Conservation (phyloP, 2,797 vertebrate genomes). For the Alfaro cultratus region DNA sequence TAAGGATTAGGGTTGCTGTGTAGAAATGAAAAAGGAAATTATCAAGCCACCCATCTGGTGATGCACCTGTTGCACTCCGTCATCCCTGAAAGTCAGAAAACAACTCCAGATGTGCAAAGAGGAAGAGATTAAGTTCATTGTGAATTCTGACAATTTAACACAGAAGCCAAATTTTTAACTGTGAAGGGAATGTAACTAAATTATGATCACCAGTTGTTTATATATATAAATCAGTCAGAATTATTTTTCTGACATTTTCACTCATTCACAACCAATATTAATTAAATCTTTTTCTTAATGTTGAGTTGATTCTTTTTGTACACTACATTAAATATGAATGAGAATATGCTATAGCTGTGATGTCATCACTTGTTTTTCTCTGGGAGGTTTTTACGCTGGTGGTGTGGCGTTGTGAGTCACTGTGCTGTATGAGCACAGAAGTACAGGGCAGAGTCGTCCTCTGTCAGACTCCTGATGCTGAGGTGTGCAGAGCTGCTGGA, state of each 20-base stretch:
- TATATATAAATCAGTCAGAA: background rate
- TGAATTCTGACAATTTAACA: background rate
- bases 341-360: background rate
- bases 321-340: background rate
- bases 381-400: background rate
- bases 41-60: conserved; percentile 4
- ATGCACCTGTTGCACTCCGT: background rate
- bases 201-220: background rate
- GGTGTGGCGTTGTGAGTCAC: background rate
- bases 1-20: background rate
- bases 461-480: background rate
- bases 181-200: background rate
- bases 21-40: background rate
- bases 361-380: background rate
- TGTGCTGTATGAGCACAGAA: conserved; percentile 8
- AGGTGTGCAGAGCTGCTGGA: background rate
- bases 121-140: background rate
- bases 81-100: background rate
- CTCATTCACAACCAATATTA: background rate
- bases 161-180: background rate
- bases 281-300: background rate
- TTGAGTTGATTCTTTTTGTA: background rate
- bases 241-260: background rate
- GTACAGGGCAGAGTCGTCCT: background rate
- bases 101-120: background rate